These are phyloP conservation scores for Sceliomorpha sp. DNA, from an alignment of 2,888 invertebrate species.

Conservation along the genomic window DNA sequence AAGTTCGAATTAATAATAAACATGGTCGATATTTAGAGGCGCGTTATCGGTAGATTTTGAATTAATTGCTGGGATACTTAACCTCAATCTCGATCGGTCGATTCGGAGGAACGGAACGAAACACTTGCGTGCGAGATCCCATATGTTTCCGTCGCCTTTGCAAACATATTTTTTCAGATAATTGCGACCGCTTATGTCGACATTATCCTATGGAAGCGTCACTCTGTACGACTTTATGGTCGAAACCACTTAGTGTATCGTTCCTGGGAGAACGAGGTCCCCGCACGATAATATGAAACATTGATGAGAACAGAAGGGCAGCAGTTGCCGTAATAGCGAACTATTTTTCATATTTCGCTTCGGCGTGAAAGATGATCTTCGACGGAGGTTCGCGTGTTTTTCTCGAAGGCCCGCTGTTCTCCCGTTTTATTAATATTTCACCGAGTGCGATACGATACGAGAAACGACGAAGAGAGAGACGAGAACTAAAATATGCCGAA, in stretches of 20 bases:
- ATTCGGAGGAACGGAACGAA: conserved; percentile 20
- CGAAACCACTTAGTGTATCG: conserved; percentile 78
- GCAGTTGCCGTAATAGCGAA: conserved; percentile 26
- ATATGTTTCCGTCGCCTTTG: conserved; percentile 43
- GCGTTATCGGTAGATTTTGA: conserved; percentile 8
- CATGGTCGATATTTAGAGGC: too few species aligned
- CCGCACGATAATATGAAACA: conserved; percentile 70
- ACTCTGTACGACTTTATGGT: conserved; percentile 74
- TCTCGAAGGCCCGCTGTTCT: too few species aligned
- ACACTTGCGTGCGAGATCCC: conserved; percentile 18
- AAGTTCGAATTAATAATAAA: too few species aligned
- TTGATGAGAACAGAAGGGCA: conserved; percentile 65
- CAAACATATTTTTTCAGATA: conserved; percentile 46
- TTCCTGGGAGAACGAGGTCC: conserved; percentile 60
- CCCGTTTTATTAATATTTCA: too few species aligned
- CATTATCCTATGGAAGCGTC: conserved; percentile 52
- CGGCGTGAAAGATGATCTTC: too few species aligned
- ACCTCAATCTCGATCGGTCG: conserved; percentile 15
- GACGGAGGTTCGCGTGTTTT: too few species aligned
- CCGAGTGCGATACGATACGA: too few species aligned
- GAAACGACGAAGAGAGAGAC: too few species aligned
- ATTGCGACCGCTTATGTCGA: conserved; percentile 51
- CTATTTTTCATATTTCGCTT: conserved; percentile 36
- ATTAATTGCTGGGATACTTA: conserved; percentile 2
- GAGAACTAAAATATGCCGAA: too few species aligned